Evolutionary conservation across 2,888 invertebrate species (phyloP).

Genomic region (Cheilosia vernalis): DNA sequence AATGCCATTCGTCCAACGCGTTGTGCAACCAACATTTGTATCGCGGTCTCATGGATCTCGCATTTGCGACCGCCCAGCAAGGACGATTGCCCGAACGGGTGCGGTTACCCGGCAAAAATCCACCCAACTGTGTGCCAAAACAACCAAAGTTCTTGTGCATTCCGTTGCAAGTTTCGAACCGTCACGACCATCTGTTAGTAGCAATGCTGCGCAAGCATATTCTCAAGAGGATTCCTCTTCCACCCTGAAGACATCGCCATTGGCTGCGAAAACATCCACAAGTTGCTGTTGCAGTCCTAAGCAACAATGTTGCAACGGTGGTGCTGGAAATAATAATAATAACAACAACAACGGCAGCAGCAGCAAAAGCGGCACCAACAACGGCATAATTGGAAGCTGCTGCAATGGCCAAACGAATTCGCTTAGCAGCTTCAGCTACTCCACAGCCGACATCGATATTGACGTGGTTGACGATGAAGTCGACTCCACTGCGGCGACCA

Average conservation of each 20-base stretch:
- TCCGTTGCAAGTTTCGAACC: slow-evolving; percentile 56
- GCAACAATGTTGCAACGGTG: slow-evolving; percentile 69
- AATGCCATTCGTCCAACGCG: slow-evolving; percentile 95
- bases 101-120: slow-evolving; percentile 61
- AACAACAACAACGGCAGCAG: slow-evolving; percentile 77
- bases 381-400: slow-evolving; percentile 71
- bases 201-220: slow-evolving; percentile 73
- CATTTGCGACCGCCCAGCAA: slow-evolving; percentile 49
- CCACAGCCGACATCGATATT: slow-evolving; percentile 74
- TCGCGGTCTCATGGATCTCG: slow-evolving; percentile 84
- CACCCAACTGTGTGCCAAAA: slow-evolving; percentile 53
- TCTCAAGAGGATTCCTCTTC: slow-evolving; percentile 32
- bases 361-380: slow-evolving; percentile 70
- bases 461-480: slow-evolving; percentile 77
- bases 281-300: slow-evolving; percentile 62
- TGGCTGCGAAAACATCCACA: slow-evolving; percentile 78
- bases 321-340: slow-evolving; percentile 79
- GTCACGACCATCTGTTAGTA: slow-evolving; percentile 60
- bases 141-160: slow-evolving; percentile 64
- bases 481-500: slow-evolving; percentile 59
- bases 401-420: slow-evolving; percentile 70
- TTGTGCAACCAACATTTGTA: slow-evolving; percentile 91
- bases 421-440: slow-evolving; percentile 77
- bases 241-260: slow-evolving; percentile 75
- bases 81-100: slow-evolving; percentile 60